Evolutionary conservation across 2,888 invertebrate genomes (phyloP).

Genomic region (Campoplex capitator): DNA sequence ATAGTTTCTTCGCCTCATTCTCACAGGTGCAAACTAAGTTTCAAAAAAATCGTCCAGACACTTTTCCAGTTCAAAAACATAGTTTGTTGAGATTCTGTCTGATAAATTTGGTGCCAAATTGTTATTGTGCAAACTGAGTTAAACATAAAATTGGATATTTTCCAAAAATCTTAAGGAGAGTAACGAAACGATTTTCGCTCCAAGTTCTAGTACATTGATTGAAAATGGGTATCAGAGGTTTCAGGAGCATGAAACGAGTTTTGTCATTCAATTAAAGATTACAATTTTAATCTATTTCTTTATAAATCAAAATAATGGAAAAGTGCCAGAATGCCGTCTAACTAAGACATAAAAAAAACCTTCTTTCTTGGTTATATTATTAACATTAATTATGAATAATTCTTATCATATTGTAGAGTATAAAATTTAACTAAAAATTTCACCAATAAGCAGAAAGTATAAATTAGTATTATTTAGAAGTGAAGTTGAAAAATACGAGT

Average conservation of each 20-base stretch:
- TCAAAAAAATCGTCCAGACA: neutral
- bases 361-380: no score
- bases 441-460: neutral
- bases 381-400: neutral
- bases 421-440: neutral
- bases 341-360: neutral
- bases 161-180: neutral
- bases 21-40: conserved; percentile 19
- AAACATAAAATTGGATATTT: neutral
- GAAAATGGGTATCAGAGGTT: neutral
- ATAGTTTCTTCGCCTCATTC: neutral
- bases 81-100: neutral
- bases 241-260: neutral
- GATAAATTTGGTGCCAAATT: neutral
- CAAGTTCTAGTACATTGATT: neutral
- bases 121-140: neutral
- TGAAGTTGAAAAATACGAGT: neutral
- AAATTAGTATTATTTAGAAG: neutral
- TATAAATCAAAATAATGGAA: neutral
- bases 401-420: neutral
- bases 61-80: neutral
- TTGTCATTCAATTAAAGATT: neutral
- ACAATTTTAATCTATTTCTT: no score
- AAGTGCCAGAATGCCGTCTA: neutral
- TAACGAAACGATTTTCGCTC: neutral